Evolutionary conservation across 2,797 vertebrate genomes (phyloP).

Genomic region (Dipus sagitta): DNA sequence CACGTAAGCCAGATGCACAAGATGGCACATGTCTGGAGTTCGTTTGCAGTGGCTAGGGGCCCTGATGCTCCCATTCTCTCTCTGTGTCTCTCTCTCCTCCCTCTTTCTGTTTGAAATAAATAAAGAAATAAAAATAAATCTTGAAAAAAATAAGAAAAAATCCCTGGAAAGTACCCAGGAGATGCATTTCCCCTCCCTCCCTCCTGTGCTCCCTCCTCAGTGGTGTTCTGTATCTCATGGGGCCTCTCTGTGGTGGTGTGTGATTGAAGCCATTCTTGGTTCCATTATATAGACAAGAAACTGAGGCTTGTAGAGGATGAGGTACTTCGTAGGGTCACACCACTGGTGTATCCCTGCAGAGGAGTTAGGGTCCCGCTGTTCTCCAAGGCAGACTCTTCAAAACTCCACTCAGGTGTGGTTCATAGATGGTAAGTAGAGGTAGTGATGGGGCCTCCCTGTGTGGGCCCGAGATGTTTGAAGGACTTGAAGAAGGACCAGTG

Average conservation of each 20-base stretch:
- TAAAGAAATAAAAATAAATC: not conserved
- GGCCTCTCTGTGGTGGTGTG: not conserved
- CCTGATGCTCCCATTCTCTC: too few relatives aligned
- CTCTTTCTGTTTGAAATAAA: not conserved
- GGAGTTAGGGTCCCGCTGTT: rapidly evolving
- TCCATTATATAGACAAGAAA: constrained; percentile 13
- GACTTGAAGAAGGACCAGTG: not conserved
- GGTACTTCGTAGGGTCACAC: not conserved
- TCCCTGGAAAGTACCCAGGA: not conserved
- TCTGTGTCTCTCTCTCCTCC: too few relatives aligned
- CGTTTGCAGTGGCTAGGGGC: too few relatives aligned
- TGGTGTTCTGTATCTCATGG: not conserved
- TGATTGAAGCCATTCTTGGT: not conserved
- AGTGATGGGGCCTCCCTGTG: rapidly evolving
- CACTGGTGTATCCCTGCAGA: not conserved
- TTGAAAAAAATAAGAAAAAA: not conserved
- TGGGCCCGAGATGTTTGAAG: not conserved
- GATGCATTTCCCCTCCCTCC: rapidly evolving
- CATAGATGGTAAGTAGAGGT: too few relatives aligned
- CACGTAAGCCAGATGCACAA: too few relatives aligned
- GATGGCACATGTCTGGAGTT: too few relatives aligned
- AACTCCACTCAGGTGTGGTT: not conserved
- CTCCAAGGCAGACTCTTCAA: not conserved
- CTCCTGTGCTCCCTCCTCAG: too few relatives aligned
- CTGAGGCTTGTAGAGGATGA: not conserved